These are phyloP conservation scores for Synergus umbraculus DNA, from an alignment of 2,888 invertebrate genomes.

Conservation along the genomic window DNA sequence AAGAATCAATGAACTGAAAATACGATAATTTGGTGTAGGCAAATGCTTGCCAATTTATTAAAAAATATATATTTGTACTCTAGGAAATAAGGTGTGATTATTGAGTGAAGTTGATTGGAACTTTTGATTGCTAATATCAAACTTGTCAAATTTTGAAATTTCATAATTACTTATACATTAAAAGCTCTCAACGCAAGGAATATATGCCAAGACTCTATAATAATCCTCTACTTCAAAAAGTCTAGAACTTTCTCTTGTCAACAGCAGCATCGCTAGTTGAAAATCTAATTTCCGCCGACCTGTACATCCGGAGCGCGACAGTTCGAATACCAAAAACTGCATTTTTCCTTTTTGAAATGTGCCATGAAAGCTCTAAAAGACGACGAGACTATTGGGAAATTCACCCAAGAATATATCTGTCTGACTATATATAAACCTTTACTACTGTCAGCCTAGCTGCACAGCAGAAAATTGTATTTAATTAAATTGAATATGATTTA, in stretches of 20 bases:
- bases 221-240: background rate
- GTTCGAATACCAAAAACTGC: conserved; percentile 1
- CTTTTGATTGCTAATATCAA: background rate
- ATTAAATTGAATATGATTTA: too few species aligned
- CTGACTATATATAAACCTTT: too few species aligned
- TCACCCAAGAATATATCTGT: too few species aligned
- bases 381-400: background rate
- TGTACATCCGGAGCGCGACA: conserved; percentile 10
- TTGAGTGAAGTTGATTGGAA: background rate
- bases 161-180: background rate
- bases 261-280: conserved; percentile 4
- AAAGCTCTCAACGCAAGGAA: background rate
- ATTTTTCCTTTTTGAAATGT: background rate
- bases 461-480: background rate
- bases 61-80: too few species aligned
- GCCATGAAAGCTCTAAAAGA: background rate
- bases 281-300: conserved; percentile 26
- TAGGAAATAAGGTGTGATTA: background rate
- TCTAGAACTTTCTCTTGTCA: conserved; percentile 6
- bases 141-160: background rate
- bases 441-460: too few species aligned
- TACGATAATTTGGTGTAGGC: background rate
- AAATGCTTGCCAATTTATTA: background rate
- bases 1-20: conserved; percentile 25
- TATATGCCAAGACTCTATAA: too few species aligned